These are phyloP conservation scores for Toxonevra muliebris DNA, from an alignment of 2,888 invertebrate genomes.

Conservation along the genomic window DNA sequence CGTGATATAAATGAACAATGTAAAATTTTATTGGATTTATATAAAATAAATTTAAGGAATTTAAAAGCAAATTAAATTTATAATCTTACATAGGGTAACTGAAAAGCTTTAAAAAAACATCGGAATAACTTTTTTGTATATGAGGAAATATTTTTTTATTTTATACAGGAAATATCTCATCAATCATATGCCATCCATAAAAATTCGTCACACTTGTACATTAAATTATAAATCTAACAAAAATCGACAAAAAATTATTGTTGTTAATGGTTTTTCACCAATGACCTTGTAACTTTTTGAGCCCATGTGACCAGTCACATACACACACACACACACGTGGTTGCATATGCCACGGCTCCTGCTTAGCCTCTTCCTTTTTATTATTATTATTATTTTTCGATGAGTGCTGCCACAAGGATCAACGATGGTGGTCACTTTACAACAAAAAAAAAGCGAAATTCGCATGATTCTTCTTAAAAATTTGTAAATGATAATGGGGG, in stretches of 20 bases:
- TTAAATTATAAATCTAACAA: slow-evolving; percentile 45
- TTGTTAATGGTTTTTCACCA: slow-evolving; percentile 50
- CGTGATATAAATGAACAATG: neutral
- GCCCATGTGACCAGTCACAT: slow-evolving; percentile 24
- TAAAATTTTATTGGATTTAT: slow-evolving; percentile 11
- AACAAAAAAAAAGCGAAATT: slow-evolving; percentile 6
- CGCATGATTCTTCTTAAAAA: too few relatives aligned
- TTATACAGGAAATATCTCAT: slow-evolving; percentile 40
- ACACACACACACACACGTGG: neutral
- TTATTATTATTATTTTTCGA: too few relatives aligned
- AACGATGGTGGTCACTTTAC: slow-evolving; percentile 10
- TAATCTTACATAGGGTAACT: neutral
- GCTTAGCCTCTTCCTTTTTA: too few relatives aligned
- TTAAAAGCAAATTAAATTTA: neutral
- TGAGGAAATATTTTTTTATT: neutral
- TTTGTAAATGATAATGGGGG: too few relatives aligned
- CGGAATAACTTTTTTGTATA: neutral
- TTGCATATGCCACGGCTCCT: neutral
- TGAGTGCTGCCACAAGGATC: neutral
- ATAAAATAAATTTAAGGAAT: neutral
- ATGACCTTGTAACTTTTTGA: slow-evolving; percentile 56
- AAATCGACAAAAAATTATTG: slow-evolving; percentile 28
- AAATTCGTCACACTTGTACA: slow-evolving; percentile 57
- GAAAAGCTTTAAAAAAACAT: neutral
- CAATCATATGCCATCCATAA: slow-evolving; percentile 58